Percentiles rank a stretch among this genome's conserved stretches.
phyloP scores from a whole-genome alignment of 2,113 vertebrate genomes.

The Orcinus orca region DNA sequence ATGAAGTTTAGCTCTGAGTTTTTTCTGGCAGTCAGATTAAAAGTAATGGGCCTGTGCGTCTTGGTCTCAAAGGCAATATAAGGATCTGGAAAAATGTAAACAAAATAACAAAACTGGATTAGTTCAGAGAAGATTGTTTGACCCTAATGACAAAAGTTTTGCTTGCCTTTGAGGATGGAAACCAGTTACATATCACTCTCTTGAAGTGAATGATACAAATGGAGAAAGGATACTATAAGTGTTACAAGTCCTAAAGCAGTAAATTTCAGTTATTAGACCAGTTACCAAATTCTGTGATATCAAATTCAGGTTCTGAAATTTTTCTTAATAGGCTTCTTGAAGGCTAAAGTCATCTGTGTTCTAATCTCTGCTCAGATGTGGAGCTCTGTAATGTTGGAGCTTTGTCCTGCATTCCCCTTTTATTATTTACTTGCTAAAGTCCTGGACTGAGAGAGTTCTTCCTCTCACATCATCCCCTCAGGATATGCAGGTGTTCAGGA shows the following conservation, averaged over 20 bases:
- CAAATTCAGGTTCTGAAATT: slow-evolving; percentile 23
- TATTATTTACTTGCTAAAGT: not conserved
- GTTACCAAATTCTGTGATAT: not conserved
- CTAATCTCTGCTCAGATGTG: not conserved
- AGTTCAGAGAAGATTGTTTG: slow-evolving; percentile 12
- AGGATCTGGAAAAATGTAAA: slow-evolving; percentile 23
- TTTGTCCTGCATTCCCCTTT: not conserved
- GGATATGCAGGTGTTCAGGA: not conserved
- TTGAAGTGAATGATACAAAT: not conserved
- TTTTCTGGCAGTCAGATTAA: slow-evolving; percentile 28
- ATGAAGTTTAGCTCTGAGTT: not conserved
- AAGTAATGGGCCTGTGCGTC: not conserved
- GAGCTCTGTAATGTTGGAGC: not conserved
- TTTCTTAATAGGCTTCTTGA: not conserved
- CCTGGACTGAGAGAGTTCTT: not conserved
- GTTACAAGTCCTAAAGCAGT: not conserved
- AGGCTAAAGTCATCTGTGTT: not conserved
- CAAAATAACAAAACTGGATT: slow-evolving; percentile 7
- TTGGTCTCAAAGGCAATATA: slow-evolving; percentile 3
- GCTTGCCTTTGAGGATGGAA: slow-evolving; percentile 29
- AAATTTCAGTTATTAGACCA: slow-evolving; percentile 11
- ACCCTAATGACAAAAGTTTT: not conserved
- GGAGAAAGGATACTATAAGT: not conserved
- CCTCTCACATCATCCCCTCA: not conserved
- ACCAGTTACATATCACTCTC: not conserved